Base-by-base conservation (phyloP, 92 coral and sea anemone species). In the Porites lobata region DNA sequence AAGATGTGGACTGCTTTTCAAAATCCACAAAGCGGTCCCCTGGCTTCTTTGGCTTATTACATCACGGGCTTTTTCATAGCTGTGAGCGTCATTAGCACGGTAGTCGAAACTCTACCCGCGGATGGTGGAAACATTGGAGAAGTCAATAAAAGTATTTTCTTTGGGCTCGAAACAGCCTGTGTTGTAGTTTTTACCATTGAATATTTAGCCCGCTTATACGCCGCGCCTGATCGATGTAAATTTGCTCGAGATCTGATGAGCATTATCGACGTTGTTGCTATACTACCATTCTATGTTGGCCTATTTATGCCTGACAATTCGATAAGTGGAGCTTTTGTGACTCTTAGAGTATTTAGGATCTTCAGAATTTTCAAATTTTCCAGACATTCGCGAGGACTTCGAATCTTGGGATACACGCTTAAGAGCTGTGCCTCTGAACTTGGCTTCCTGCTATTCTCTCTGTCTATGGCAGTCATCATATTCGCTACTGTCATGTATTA, bases 331-430 rank as follows among this genome's bases (percentile, higher is more conserved):
- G 99, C 99, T 21, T 98, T 98, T 85, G 99, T 98, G 32, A 98
- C 99, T 72, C 93, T 98, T 62, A 87, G 99, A 94, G 99, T 98
- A 15, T 98, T 98, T 91, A 94, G 99, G 80, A 98, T 98, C 97
- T 98, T 98, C 98, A 91, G 99, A 90, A 98, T 98, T 89, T 98
- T 98, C 92, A 98, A 98, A 93, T 98, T 98, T 89, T 98, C 99
- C 80, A 96, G 99, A 20, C 99, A 98, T 83, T 98, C 99, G 14
- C 94, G 98, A 50, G 99, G 99, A 6, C 96, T 98, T 50, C 98
- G 99, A 20, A 98, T 98, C 86, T 91, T 98, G 52, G 99, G 99
- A 0, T 98, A 94, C 69, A 98, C 99, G 29, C 84, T 98, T 65
- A 98, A 95, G 87, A 98, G 99, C 81, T 98, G 99, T 67, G 99